Evolutionary conservation across 2,113 vertebrate species (phyloP), one percentile per base, ranked within the genome.

Genomic region (Percopsis transmontana): DNA sequence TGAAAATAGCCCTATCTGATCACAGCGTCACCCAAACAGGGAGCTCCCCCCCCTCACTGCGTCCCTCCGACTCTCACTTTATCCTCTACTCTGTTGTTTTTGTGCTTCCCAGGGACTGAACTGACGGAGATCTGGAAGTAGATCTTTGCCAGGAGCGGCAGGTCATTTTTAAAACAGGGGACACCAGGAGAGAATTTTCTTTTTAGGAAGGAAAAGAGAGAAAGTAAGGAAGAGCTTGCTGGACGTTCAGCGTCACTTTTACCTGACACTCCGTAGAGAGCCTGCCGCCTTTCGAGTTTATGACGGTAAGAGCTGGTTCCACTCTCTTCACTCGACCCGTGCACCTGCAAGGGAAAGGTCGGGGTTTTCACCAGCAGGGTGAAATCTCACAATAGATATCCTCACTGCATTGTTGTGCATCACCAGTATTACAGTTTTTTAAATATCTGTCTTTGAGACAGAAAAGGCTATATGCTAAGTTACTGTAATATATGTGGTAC

Each of bases 1-100:
- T 95, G 93, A 92, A 96, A 97, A 97, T 95, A 96, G 91, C 91
- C 90, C 88, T 81, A 80, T 92, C 87, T 85, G 90, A 92, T 88
- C 85, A 91, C 85, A 61, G 90, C 85, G 91, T 85, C 91, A 85
- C 88, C 79, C 80, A 88, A 91, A 86, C 88, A 86, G 90, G 88
- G 91, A 90, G 83, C 33, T 62, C 70, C 89, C 76, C 89, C 83
- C 82, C 7, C 81, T 92, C 82, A 70, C 82, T 85, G 77, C 72
- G 83, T 66, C 87, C 75, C 88, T 75, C 84, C 73, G 55, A 23
- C 79, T 64, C 77, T 72, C 70, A 80, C 85, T 85, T 82, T 87
- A 83, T 89, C 77, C 77, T 80, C 72, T n/a, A 66, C 69, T 90
- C 89, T 92, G 88, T 82, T 87, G 89, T 82, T 67, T 85, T 70